phyloP scores from a whole-genome alignment of 2,888 invertebrate species.

The Glyphotaelius pellucidus region DNA sequence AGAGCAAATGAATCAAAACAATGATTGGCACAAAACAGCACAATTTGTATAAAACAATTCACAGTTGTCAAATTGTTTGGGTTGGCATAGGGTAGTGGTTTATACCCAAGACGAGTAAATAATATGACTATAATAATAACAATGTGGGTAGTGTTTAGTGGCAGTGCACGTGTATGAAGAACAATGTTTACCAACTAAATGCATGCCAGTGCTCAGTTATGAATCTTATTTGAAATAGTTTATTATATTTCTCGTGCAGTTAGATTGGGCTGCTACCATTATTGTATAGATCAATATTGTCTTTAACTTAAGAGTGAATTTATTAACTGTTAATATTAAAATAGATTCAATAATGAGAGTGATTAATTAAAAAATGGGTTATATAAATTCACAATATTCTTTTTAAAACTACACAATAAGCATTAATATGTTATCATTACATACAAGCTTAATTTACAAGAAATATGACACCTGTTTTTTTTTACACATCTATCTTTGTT shows the following conservation, averaged over 20 bases:
- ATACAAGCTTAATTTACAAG: background rate
- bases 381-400: too few relatives aligned
- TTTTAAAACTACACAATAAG: background rate
- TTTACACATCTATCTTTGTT: background rate
- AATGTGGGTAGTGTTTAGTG: background rate
- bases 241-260: constrained; percentile 28
- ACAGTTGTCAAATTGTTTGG: background rate
- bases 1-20: background rate
- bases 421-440: background rate
- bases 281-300: constrained; percentile 39
- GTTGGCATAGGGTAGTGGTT: background rate
- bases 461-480: background rate
- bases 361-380: background rate
- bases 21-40: background rate
- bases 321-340: background rate
- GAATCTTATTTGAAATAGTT: constrained; percentile 26
- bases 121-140: background rate
- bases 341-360: background rate
- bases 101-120: constrained; percentile 2
- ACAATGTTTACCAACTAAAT: constrained; percentile 39
- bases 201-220: constrained; percentile 38
- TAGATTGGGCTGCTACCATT: constrained; percentile 31
- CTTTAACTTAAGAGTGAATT: background rate
- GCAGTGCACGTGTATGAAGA: constrained; percentile 38
- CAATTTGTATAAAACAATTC: background rate